Evolutionary conservation across 2,888 invertebrate species (phyloP).

Genomic region (Acronicta aceris): DNA sequence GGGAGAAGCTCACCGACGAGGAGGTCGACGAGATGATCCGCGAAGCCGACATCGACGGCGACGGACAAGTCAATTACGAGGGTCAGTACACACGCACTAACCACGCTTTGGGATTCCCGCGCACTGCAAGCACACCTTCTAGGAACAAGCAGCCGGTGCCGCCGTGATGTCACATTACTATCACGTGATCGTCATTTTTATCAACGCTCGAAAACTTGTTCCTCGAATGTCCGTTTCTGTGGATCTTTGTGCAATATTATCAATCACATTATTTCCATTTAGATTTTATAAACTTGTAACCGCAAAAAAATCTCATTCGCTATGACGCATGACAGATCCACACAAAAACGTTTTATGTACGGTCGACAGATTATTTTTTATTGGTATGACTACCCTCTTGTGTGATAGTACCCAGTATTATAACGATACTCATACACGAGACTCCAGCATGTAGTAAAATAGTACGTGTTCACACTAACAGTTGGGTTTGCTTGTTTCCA

Average conservation of each 20-base stretch:
- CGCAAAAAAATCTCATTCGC: constrained; percentile 28
- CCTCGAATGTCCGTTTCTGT: constrained; percentile 30
- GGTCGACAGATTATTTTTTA: constrained; percentile 29
- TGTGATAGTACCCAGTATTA: constrained; percentile 51
- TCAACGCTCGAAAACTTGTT: constrained; percentile 50
- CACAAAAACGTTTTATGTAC: constrained; percentile 20
- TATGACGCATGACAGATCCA: constrained; percentile 41
- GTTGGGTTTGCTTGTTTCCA: constrained; percentile 61
- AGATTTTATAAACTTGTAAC: constrained; percentile 38
- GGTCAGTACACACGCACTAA: constrained; percentile 86
- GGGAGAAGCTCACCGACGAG: constrained; percentile 99
- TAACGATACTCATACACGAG: constrained; percentile 42
- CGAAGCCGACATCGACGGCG: constrained; percentile 99
- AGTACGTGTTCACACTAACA: constrained; percentile 63
- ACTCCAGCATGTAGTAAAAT: constrained; percentile 61
- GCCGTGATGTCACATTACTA: background rate
- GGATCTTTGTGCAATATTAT: constrained; percentile 29
- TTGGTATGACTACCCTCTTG: constrained; percentile 59
- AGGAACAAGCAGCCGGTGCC: constrained; percentile 25
- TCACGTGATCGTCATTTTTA: background rate
- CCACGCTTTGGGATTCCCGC: constrained; percentile 10
- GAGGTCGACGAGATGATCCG: constrained; percentile 99
- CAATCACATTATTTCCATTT: constrained; percentile 27
- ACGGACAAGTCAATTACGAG: constrained; percentile 99
- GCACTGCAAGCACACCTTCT: constrained; percentile 13